Conservation (phyloP, 2,797 vertebrate species). For the Monodelphis domestica region DNA sequence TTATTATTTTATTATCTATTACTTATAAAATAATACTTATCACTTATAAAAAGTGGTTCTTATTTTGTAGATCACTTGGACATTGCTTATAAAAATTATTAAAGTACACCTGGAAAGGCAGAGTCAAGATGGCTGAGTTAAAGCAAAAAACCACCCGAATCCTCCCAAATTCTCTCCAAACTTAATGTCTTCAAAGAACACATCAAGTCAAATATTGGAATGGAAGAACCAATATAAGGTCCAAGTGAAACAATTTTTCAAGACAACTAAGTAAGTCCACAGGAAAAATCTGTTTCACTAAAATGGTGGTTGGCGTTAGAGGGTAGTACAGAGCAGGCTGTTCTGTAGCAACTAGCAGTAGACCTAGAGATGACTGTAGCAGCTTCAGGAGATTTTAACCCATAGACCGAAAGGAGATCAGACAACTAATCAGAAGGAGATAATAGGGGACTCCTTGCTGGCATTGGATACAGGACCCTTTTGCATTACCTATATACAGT, state of each 20-base stretch:
- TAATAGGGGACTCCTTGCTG: neutral
- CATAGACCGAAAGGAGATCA: too few relatives aligned
- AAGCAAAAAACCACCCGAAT: neutral
- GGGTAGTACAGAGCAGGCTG: neutral
- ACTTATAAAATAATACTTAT: too few relatives aligned
- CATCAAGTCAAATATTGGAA: neutral
- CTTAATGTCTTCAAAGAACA: neutral
- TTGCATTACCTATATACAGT: neutral
- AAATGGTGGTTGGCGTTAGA: neutral
- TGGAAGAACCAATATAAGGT: neutral
- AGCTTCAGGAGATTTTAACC: too few relatives aligned
- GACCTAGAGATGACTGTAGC: neutral
- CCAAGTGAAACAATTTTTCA: neutral
- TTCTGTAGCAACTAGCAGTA: neutral
- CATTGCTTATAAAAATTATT: neutral
- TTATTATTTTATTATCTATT: too few relatives aligned
- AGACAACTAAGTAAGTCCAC: neutral
- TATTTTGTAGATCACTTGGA: neutral
- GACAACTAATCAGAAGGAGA: too few relatives aligned
- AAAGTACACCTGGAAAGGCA: neutral
- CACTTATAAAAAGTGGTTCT: neutral
- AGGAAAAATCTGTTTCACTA: neutral
- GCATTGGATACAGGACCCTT: neutral
- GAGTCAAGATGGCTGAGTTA: neutral
- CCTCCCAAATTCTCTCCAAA: neutral